Evolutionary conservation across 2,888 invertebrate genomes (phyloP).

Genomic region (Herminia tarsipennalis): DNA sequence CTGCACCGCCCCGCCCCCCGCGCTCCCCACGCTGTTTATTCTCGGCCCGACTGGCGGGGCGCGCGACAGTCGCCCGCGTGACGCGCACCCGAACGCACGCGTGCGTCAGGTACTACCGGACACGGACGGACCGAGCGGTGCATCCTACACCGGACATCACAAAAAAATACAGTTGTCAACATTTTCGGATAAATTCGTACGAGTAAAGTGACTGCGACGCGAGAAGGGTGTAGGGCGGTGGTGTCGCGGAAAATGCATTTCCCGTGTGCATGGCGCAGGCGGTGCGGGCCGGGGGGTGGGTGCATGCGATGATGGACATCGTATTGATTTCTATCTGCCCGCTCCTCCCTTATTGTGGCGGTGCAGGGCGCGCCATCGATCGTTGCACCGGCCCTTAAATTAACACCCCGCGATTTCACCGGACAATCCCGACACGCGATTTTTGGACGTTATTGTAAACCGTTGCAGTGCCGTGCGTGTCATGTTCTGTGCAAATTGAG

Average conservation of each 20-base stretch:
- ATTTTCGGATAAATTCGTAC: slow-evolving; percentile 44
- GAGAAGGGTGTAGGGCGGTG: slow-evolving; percentile 65
- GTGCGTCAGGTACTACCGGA: slow-evolving; percentile 66
- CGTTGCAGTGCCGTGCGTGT: slow-evolving; percentile 52
- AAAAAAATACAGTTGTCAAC: slow-evolving; percentile 57
- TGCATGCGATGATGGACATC: slow-evolving; percentile 87
- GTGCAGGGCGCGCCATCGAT: slow-evolving; percentile 82
- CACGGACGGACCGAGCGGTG: slow-evolving; percentile 74
- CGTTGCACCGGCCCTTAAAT: slow-evolving; percentile 76
- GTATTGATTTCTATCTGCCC: slow-evolving; percentile 86
- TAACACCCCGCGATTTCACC: slow-evolving; percentile 65
- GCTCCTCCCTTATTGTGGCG: slow-evolving; percentile 83
- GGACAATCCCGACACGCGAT: slow-evolving; percentile 55
- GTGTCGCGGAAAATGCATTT: slow-evolving; percentile 79
- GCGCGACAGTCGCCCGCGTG: slow-evolving; percentile 82
- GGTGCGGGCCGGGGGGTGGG: slow-evolving; percentile 87
- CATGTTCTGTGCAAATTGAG: slow-evolving; percentile 55
- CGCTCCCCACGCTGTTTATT: slow-evolving; percentile 78
- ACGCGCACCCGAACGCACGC: slow-evolving; percentile 76
- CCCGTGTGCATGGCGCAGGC: slow-evolving; percentile 81
- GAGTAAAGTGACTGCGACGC: slow-evolving; percentile 39
- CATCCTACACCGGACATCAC: slow-evolving; percentile 75
- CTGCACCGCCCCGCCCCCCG: slow-evolving; percentile 70
- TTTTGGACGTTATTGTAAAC: slow-evolving; percentile 47
- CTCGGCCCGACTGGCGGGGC: slow-evolving; percentile 76